Evolutionary conservation across 2,888 invertebrate species (phyloP).

Genomic region (Amiota communis): DNA sequence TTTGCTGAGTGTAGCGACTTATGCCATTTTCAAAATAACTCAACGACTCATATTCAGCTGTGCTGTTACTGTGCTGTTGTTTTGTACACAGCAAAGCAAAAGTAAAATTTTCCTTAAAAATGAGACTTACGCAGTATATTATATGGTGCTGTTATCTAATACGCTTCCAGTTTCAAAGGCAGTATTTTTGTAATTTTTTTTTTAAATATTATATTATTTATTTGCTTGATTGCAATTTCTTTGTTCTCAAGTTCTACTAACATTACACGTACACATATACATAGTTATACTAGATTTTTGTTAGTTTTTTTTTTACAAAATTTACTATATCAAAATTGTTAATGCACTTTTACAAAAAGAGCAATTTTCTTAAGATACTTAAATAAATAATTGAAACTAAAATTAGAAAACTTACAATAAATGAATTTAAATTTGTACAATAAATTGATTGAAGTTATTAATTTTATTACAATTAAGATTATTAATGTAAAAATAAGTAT

Average conservation of each 20-base stretch:
- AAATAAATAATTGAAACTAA: slow-evolving; percentile 32
- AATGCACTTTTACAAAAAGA: slow-evolving; percentile 50
- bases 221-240: background rate
- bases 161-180: too few relatives aligned
- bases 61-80: too few relatives aligned
- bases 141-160: too few relatives aligned
- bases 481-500: slow-evolving; percentile 22
- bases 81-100: too few relatives aligned
- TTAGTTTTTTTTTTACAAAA: slow-evolving; percentile 14
- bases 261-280: background rate
- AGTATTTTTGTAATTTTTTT: too few relatives aligned
- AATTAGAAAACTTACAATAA: slow-evolving; percentile 29
- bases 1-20: too few relatives aligned
- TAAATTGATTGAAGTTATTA: slow-evolving; percentile 14
- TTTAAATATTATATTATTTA: slow-evolving; percentile 6
- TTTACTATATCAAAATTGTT: slow-evolving; percentile 10
- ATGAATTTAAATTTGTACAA: slow-evolving; percentile 31
- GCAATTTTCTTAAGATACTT: slow-evolving; percentile 31
- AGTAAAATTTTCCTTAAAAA: too few relatives aligned
- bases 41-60: too few relatives aligned
- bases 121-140: too few relatives aligned
- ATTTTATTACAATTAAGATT: too few relatives aligned
- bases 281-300: too few relatives aligned
- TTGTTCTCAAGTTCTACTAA: background rate
- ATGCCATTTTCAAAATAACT: too few relatives aligned